These are phyloP conservation scores for Daboia siamensis DNA, from an alignment of 2,113 vertebrate species.

Conservation along the genomic window DNA sequence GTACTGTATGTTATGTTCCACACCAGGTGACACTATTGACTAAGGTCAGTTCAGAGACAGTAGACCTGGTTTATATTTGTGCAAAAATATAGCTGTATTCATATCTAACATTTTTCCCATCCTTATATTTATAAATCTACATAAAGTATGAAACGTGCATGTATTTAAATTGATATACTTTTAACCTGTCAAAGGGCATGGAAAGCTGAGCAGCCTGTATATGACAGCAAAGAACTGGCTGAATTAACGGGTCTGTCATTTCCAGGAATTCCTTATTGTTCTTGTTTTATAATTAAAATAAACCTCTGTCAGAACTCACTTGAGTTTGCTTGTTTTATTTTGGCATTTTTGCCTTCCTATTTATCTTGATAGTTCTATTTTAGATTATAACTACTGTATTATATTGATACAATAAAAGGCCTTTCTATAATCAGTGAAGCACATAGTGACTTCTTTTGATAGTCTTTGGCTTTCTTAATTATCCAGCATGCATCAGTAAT, in stretches of 20 bases:
- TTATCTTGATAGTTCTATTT: neutral
- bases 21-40: neutral
- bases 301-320: slow-evolving; percentile 53
- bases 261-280: slow-evolving; percentile 40
- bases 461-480: neutral
- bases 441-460: neutral
- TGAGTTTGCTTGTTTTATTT: slow-evolving; percentile 61
- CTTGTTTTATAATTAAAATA: slow-evolving; percentile 60
- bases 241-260: slow-evolving; percentile 35
- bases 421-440: neutral
- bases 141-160: slow-evolving; percentile 29
- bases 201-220: slow-evolving; percentile 20
- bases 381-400: no score
- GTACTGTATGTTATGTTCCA: slow-evolving; percentile 7
- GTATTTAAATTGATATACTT: slow-evolving; percentile 36
- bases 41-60: neutral
- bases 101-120: slow-evolving; percentile 14
- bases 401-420: neutral
- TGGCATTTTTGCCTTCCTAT: slow-evolving; percentile 20
- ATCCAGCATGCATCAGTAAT: neutral
- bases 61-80: neutral
- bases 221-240: slow-evolving; percentile 22
- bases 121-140: slow-evolving; percentile 12
- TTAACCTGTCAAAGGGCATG: slow-evolving; percentile 31
- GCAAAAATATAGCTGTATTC: slow-evolving; percentile 22